These are phyloP conservation scores for Alviniconcha strummeri DNA, from an alignment of 2,888 invertebrate species.

Conservation along the genomic window DNA sequence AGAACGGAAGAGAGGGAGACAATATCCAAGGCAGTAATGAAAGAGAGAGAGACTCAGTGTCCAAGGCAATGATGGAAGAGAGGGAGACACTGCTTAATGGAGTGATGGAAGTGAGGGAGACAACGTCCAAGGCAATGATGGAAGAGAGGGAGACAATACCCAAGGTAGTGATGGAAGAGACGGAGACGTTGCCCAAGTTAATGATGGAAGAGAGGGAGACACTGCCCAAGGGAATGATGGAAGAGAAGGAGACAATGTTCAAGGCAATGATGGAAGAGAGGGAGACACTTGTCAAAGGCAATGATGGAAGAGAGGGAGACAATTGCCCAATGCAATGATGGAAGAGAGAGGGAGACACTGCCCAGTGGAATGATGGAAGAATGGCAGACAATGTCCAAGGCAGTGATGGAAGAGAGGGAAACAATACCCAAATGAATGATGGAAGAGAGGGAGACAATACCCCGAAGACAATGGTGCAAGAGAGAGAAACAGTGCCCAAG, in stretches of 20 bases:
- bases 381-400: background rate
- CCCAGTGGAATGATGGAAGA: background rate
- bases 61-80: no score
- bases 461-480: no score
- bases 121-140: no score
- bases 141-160: conserved; percentile 13
- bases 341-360: background rate
- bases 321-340: no score
- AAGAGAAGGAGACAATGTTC: background rate
- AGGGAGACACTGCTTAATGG: background rate
- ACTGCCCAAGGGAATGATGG: no score
- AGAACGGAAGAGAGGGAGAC: background rate
- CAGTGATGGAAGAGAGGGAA: conserved; percentile 12
- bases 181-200: no score
- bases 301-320: no score
- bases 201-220: no score
- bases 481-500: background rate
- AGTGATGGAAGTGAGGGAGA: background rate
- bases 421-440: background rate
- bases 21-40: background rate
- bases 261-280: conserved; percentile 9
- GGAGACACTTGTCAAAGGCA: background rate
- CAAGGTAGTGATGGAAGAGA: no score
- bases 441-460: background rate
- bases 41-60: background rate